Evolutionary conservation across 2,797 vertebrate species (phyloP).

Genomic region (Eulemur rubriventer): DNA sequence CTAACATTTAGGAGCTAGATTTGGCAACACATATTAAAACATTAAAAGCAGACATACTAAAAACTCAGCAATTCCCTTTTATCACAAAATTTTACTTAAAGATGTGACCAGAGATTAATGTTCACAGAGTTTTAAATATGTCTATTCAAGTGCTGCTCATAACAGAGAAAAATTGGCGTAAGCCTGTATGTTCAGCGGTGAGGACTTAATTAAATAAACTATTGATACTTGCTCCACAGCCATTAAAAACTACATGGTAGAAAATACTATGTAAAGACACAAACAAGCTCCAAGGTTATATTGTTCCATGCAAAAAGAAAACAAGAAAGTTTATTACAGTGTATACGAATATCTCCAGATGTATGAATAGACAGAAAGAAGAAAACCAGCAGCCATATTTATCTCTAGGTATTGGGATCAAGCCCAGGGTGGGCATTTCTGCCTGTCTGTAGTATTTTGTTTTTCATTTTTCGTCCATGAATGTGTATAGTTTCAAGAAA

Average conservation of each 20-base stretch:
- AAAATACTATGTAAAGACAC: neutral
- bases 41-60: too few relatives aligned
- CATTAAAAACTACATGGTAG: neutral
- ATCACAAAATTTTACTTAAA: neutral
- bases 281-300: neutral
- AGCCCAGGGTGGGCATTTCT: neutral
- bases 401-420: neutral
- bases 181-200: neutral
- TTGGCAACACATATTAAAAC: neutral
- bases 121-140: neutral
- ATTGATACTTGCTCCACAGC: neutral
- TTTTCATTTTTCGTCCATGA: neutral
- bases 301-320: neutral
- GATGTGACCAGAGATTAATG: neutral
- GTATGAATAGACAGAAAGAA: fast-evolving
- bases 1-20: neutral
- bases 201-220: too few relatives aligned
- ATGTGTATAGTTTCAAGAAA: neutral
- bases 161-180: neutral
- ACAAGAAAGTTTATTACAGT: fast-evolving
- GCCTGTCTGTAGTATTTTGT: neutral
- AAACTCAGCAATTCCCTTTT: neutral
- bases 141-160: neutral
- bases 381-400: neutral
- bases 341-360: neutral